A percentile compares a stretch with the other conserved stretches of the same genome.
These are phyloP conservation scores for Nesogale talazaci DNA, from an alignment of 2,113 vertebrate species.

Conservation along the genomic window DNA sequence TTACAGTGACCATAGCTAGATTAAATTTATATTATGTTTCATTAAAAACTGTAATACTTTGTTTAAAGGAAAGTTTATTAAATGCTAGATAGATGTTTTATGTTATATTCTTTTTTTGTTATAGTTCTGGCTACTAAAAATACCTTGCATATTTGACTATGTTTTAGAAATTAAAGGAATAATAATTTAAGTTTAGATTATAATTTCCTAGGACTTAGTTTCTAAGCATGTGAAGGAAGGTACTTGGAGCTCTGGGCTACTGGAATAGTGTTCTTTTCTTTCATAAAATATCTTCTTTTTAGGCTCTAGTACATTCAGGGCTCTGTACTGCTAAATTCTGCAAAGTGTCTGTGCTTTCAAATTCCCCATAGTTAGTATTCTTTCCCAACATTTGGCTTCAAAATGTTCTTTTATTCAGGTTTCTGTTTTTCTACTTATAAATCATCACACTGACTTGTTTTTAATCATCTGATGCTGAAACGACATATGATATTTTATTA, in stretches of 20 bases:
- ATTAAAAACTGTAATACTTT: neutral
- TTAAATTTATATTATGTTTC: slow-evolving; percentile 13
- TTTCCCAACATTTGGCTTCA: slow-evolving; percentile 10
- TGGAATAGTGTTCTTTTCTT: slow-evolving; percentile 24
- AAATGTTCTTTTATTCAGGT: slow-evolving; percentile 8
- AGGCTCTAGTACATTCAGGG: neutral
- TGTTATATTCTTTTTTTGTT: too few relatives aligned
- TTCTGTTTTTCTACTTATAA: neutral
- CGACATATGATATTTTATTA: neutral
- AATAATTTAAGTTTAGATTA: too few relatives aligned
- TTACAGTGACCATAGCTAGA: slow-evolving; percentile 1
- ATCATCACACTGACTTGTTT: neutral
- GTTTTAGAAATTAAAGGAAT: too few relatives aligned
- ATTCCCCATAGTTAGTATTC: neutral
- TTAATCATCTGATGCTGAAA: slow-evolving; percentile 6
- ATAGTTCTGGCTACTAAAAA: too few relatives aligned
- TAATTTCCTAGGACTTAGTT: too few relatives aligned
- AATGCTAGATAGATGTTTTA: too few relatives aligned
- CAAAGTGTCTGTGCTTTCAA: neutral
- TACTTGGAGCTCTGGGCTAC: neutral
- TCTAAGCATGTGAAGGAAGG: slow-evolving; percentile 17
- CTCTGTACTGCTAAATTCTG: neutral
- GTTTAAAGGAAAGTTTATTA: too few relatives aligned
- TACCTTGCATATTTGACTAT: too few relatives aligned
- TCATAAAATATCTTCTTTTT: neutral